Evolutionary conservation across 2,888 invertebrate species (phyloP).

Genomic region (Tetragonula carbonaria): DNA sequence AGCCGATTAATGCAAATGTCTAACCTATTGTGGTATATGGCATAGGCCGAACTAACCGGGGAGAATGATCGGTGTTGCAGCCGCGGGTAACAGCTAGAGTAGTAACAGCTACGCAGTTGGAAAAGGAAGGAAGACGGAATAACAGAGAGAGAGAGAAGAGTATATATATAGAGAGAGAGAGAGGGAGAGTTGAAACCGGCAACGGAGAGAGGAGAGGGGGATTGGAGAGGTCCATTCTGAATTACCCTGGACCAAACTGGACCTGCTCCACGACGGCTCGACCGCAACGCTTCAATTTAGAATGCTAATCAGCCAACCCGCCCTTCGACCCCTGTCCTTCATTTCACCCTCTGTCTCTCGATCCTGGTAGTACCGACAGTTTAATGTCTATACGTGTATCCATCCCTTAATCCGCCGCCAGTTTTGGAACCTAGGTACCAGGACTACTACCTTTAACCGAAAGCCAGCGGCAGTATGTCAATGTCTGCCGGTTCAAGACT

Average conservation of each 20-base stretch:
- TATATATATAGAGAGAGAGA: not conserved
- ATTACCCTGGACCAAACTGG: slow-evolving; percentile 78
- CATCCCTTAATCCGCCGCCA: slow-evolving; percentile 74
- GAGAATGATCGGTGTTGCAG: slow-evolving; percentile 64
- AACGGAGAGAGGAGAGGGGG: slow-evolving; percentile 55
- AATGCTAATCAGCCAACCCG: slow-evolving; percentile 82
- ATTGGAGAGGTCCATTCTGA: slow-evolving; percentile 73
- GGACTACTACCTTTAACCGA: slow-evolving; percentile 52
- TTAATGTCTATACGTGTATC: slow-evolving; percentile 80
- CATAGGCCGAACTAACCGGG: slow-evolving; percentile 67
- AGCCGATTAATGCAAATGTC: slow-evolving; percentile 81
- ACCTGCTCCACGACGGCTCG: slow-evolving; percentile 75
- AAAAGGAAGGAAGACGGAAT: slow-evolving; percentile 1
- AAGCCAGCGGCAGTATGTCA: slow-evolving; percentile 65
- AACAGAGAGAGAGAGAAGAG: not conserved
- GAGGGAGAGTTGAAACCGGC: slow-evolving; percentile 49
- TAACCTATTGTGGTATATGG: slow-evolving; percentile 78
- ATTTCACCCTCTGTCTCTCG: slow-evolving; percentile 17
- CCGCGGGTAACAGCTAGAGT: slow-evolving; percentile 21
- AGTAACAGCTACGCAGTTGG: slow-evolving; percentile 16
- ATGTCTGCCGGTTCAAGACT: slow-evolving; percentile 61
- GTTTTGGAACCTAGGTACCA: slow-evolving; percentile 50
- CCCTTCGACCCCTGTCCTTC: slow-evolving; percentile 41
- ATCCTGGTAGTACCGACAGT: slow-evolving; percentile 68
- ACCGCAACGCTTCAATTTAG: slow-evolving; percentile 83